phyloP scores from a whole-genome alignment of 2,797 vertebrate species.

The Nasua narica region DNA sequence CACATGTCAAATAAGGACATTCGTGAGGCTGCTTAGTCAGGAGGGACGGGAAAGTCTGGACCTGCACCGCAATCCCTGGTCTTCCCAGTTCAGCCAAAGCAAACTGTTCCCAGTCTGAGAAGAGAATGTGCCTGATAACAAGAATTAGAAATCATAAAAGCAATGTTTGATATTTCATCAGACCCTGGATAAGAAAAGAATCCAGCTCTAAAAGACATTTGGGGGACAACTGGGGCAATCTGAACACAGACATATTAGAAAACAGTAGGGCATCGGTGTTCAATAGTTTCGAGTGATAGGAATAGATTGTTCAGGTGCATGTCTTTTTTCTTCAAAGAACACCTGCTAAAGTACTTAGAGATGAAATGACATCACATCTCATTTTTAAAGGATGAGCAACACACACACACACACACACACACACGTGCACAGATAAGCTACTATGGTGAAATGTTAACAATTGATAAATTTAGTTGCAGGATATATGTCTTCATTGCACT shows the following conservation, averaged over 20 bases:
- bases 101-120: slow-evolving; percentile 4
- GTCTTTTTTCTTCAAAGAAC: not conserved
- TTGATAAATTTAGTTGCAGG: not conserved
- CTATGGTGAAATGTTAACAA: not conserved
- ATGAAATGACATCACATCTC: not conserved
- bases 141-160: not conserved
- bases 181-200: not conserved
- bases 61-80: not conserved
- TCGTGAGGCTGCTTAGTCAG: not conserved
- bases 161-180: not conserved
- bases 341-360: not conserved
- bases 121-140: not conserved
- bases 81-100: slow-evolving; percentile 25
- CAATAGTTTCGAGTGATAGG: not conserved
- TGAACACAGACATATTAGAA: not conserved
- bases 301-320: not conserved
- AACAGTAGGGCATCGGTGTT: not conserved
- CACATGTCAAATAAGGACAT: slow-evolving; percentile 9
- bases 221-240: not conserved
- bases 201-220: not conserved
- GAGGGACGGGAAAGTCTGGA: not conserved
- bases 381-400: not conserved
- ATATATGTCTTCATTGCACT: not conserved
- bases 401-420: not conserved
- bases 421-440: not conserved